Evolutionary conservation across 2,888 invertebrate species (phyloP).

Genomic region (Latrodectus hesperus): DNA sequence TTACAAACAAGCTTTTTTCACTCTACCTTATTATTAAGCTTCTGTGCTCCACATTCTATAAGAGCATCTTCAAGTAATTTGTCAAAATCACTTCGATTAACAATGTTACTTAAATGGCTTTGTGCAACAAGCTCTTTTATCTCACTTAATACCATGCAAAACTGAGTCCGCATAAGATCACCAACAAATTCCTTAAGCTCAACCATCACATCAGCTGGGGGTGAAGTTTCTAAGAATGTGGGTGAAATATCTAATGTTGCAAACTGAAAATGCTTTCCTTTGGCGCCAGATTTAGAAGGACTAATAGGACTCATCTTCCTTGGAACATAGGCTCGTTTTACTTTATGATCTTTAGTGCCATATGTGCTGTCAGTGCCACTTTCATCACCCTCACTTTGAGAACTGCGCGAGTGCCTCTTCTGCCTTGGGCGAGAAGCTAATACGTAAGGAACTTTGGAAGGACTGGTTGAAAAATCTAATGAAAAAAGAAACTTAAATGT

Average conservation of each 20-base stretch:
- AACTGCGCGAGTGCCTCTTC: constrained; percentile 43
- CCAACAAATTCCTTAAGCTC: constrained; percentile 48
- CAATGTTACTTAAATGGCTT: constrained; percentile 29
- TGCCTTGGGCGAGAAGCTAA: constrained; percentile 26
- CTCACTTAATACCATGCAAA: constrained; percentile 47
- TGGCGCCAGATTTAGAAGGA: constrained; percentile 19
- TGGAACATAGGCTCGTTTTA: constrained; percentile 12
- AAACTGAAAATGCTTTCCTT: constrained; percentile 36
- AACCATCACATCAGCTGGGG: constrained; percentile 24
- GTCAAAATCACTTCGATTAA: constrained; percentile 40
- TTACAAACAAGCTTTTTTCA: too few species aligned
- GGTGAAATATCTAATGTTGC: constrained; percentile 60
- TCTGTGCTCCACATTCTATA: constrained; percentile 42
- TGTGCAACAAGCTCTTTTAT: constrained; percentile 44
- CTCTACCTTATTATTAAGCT: constrained; percentile 66
- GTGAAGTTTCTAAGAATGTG: constrained; percentile 35
- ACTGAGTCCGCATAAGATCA: constrained; percentile 23
- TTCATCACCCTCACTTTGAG: constrained; percentile 55
- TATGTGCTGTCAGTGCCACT: constrained; percentile 52
- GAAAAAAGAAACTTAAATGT: background rate
- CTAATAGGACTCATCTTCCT: constrained; percentile 21
- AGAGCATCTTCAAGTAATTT: constrained; percentile 57
- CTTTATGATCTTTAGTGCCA: constrained; percentile 32
- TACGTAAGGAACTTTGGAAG: constrained; percentile 1
- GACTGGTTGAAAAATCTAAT: background rate